Conservation (phyloP, 1,140 invertebrate species). For the Pteromalus puparum region DNA sequence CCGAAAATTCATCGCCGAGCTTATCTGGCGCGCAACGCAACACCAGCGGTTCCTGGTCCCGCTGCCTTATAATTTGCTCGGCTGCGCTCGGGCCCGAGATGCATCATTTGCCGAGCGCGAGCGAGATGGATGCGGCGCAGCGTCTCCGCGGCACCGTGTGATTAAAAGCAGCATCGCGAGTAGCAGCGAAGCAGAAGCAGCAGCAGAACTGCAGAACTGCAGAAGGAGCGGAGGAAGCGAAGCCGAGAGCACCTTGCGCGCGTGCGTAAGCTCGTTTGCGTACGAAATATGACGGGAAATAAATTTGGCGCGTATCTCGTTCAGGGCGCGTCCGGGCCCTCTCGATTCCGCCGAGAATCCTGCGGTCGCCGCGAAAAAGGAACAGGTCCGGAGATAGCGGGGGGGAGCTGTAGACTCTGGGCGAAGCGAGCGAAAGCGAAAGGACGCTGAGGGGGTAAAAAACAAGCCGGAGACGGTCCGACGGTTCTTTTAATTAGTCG, state of each 20-base stretch:
- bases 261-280: constrained; percentile 50
- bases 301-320: constrained; percentile 45
- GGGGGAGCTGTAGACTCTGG: not conserved
- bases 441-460: constrained; percentile 48
- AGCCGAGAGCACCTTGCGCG: constrained; percentile 13
- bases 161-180: constrained; percentile 21
- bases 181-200: too few relatives aligned
- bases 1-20: constrained; percentile 12
- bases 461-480: constrained; percentile 57
- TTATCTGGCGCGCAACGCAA: constrained; percentile 1
- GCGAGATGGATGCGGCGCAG: too few relatives aligned
- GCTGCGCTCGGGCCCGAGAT: not conserved
- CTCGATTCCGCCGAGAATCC: not conserved
- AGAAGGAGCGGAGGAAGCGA: not conserved
- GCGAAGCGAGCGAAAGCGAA: constrained; percentile 26
- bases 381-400: not conserved
- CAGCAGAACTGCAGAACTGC: too few relatives aligned
- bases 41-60: too few relatives aligned
- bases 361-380: not conserved
- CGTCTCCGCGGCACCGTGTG: constrained; percentile 5
- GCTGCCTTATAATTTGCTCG: constrained; percentile 39
- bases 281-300: constrained; percentile 57
- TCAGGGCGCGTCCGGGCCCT: not conserved
- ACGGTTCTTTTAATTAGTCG: constrained; percentile 70
- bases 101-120: constrained; percentile 7